Conservation (phyloP, 2,113 vertebrate genomes). For the Syngnathoides biaculeatus region DNA sequence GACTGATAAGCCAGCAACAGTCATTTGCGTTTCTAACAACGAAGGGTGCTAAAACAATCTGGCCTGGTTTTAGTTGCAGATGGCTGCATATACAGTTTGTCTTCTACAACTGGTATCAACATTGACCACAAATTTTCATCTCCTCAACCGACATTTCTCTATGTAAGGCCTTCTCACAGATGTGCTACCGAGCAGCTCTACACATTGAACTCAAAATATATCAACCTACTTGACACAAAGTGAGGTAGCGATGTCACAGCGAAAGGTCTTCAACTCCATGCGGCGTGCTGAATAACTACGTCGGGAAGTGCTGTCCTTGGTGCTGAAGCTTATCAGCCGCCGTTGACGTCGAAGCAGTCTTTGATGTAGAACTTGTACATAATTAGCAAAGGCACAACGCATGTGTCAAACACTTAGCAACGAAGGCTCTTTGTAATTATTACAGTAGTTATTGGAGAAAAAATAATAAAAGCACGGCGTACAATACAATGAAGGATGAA, state of each 20-base stretch:
- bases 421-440: background rate
- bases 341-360: conserved; percentile 12
- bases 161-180: background rate
- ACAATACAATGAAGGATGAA: background rate
- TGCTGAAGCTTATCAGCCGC: conserved; percentile 52
- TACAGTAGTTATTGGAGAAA: background rate
- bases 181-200: background rate
- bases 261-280: conserved; percentile 11
- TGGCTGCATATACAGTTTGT: conserved; percentile 10
- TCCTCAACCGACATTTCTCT: background rate
- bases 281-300: conserved; percentile 4
- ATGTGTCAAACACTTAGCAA: background rate
- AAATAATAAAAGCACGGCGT: background rate
- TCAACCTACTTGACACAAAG: no score
- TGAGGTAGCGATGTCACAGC: background rate
- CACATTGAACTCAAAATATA: background rate
- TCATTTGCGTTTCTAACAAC: conserved; percentile 5
- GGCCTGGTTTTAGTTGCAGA: background rate
- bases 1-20: conserved; percentile 37
- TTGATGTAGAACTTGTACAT: background rate
- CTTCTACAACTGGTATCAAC: background rate
- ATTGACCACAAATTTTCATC: conserved; percentile 48
- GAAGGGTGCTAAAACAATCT: background rate
- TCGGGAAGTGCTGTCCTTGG: conserved; percentile 60
- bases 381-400: background rate